Percentiles rank a stretch among this genome's conserved stretches.
These are phyloP conservation scores for Caenorhabditis uteleia DNA, from an alignment of 2,888 invertebrate genomes.

Conservation along the genomic window DNA sequence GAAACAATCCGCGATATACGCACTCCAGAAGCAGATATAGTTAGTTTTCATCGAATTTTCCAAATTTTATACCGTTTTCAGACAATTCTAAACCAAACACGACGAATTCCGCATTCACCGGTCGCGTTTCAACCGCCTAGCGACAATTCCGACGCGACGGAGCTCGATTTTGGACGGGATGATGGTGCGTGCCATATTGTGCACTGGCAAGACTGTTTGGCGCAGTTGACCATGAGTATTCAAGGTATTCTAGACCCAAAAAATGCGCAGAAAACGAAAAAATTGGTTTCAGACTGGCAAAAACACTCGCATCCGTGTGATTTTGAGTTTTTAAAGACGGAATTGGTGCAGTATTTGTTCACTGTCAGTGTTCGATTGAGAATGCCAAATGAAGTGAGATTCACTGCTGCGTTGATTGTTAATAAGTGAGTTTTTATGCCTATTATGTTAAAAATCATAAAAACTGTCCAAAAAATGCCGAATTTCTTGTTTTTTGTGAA, in stretches of 20 bases:
- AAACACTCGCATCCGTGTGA: conserved; percentile 9
- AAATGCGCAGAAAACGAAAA: background rate
- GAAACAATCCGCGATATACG: too few relatives aligned
- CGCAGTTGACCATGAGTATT: conserved; percentile 30
- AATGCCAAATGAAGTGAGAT: conserved; percentile 62
- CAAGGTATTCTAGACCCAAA: conserved; percentile 7
- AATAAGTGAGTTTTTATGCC: conserved; percentile 9
- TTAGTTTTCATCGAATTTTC: too few relatives aligned
- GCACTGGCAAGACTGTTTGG: conserved; percentile 44
- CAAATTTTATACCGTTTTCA: too few relatives aligned
- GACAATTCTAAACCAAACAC: too few relatives aligned
- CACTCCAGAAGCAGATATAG: too few relatives aligned
- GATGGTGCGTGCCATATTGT: conserved; percentile 19
- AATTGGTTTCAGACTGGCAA: conserved; percentile 9
- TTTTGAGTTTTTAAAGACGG: conserved; percentile 50
- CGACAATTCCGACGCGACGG: too few relatives aligned
- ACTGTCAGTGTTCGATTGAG: conserved; percentile 64
- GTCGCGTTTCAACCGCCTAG: too few relatives aligned
- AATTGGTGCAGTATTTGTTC: conserved; percentile 60
- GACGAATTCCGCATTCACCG: too few relatives aligned
- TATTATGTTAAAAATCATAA: too few relatives aligned
- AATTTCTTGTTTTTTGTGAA: too few relatives aligned
- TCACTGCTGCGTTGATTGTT: conserved; percentile 48
- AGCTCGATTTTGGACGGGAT: conserved; percentile 21
- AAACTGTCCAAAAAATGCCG: too few relatives aligned